Evolutionary conservation across 1,140 invertebrate genomes (phyloP).

Genomic region (Drosophila santomea): DNA sequence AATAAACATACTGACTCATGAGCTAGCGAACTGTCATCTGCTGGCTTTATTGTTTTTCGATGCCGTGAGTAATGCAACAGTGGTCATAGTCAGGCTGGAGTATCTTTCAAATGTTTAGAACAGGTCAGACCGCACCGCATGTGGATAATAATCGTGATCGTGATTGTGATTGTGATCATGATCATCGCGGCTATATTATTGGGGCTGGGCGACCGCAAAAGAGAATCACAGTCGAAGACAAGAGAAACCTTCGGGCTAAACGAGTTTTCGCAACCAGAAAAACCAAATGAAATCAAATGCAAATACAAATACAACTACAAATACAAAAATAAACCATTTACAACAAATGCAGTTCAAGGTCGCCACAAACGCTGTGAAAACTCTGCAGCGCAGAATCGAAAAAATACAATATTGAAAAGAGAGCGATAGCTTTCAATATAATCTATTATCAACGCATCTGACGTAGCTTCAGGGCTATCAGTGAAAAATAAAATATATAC

Average conservation of each 20-base stretch:
- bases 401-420: neutral
- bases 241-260: constrained; percentile 27
- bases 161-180: constrained; percentile 11
- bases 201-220: constrained; percentile 16
- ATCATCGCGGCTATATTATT: constrained; percentile 4
- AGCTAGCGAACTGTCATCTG: neutral
- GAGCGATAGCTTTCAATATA: constrained; percentile 1
- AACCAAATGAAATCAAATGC: constrained; percentile 4
- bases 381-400: constrained; percentile 7
- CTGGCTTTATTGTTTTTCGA: neutral
- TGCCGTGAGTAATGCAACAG: constrained; percentile 13
- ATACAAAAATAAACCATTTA: constrained; percentile 22
- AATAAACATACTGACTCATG: constrained; percentile 1
- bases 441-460: constrained; percentile 16
- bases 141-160: neutral
- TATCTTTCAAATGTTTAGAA: constrained; percentile 16
- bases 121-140: constrained; percentile 20
- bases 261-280: constrained; percentile 16
- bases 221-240: constrained; percentile 10
- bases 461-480: constrained; percentile 24
- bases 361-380: constrained; percentile 14
- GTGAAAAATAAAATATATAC: neutral
- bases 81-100: constrained; percentile 1
- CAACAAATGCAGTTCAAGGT: constrained; percentile 41
- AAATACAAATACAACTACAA: constrained; percentile 17